Percentiles rank a stretch among this genome's conserved stretches.
Evolutionary conservation across 2,797 vertebrate species (phyloP).

Genomic region (Cacajao melanocephalus): DNA sequence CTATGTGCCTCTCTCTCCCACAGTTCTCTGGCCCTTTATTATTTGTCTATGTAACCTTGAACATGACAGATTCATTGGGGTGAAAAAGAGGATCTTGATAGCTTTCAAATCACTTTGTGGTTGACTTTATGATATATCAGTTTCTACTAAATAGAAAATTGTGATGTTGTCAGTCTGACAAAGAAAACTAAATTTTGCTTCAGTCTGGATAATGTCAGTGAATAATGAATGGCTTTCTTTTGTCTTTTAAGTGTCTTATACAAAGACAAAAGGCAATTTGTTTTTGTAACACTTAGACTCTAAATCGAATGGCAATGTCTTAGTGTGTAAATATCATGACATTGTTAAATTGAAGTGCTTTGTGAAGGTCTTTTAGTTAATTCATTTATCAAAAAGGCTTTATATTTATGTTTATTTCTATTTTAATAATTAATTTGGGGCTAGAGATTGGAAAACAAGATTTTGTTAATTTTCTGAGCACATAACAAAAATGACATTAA

Average conservation of each 20-base stretch:
- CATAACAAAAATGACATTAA: not conserved
- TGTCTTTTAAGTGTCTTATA: slow-evolving; percentile 52
- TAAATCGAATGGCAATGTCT: not conserved
- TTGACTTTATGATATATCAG: slow-evolving; percentile 28
- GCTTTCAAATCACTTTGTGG: not conserved
- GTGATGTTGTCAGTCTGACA: slow-evolving; percentile 43
- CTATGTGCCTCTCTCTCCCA: not conserved
- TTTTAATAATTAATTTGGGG: not conserved
- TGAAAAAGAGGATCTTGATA: not conserved
- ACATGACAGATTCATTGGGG: not conserved
- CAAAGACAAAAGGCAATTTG: slow-evolving; percentile 40
- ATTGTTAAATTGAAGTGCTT: slow-evolving; percentile 33
- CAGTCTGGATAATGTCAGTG: slow-evolving; percentile 30
- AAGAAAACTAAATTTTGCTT: slow-evolving; percentile 58
- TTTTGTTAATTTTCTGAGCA: slow-evolving; percentile 25
- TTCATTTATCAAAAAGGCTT: not conserved
- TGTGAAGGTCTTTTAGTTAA: slow-evolving; percentile 27
- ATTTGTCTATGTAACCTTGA: not conserved
- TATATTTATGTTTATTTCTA: not conserved
- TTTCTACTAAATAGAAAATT: slow-evolving; percentile 43
- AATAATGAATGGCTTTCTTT: slow-evolving; percentile 53
- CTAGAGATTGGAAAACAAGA: slow-evolving; percentile 18
- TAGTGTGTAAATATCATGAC: slow-evolving; percentile 15
- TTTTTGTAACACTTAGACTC: slow-evolving; percentile 46
- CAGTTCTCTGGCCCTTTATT: not conserved